Evolutionary conservation across 2,797 vertebrate species (phyloP), one percentile per base, ranked within the genome.

Genomic region (Eleutherodactylus coqui): DNA sequence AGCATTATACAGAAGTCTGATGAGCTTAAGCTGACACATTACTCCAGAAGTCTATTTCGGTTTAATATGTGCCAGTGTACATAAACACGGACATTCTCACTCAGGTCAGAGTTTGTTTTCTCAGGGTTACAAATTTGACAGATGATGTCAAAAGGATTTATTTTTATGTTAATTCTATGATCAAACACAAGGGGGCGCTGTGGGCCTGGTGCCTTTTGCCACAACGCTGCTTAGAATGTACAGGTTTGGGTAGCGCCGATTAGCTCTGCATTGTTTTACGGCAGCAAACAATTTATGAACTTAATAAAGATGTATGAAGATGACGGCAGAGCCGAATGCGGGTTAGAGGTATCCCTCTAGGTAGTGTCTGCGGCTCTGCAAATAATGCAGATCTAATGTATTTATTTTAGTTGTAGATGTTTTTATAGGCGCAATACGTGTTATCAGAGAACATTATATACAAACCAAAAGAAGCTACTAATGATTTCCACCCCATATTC

Each of bases 101-200:
- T 78, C 76, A 27, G 34, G 47, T n/a, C 51, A 78, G 3, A 78
- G 79, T 82, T 82, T 70, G 34, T 82, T 82, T 82, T 82, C 29
- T 49, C 62, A 70, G 32, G n/a, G 32, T 82, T 70, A 82, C 64
- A 82, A 2, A 34, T 53, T 32, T 83, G 64, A 70, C 79, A 70
- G 76, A 41, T n/a, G n/a, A 45, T 38, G 47, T 53, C 45, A 82
- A 64, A 38, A 16, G 62, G 79, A 69, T 49, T 67, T 70, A 11
- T 36, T 8, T n/a, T 70, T 41, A 6, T 2, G 45, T 53, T 29
- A 70, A 17, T 78, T 21, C 43, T 32, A 3, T 24, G n/a, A 45
- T 60, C 2, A 2, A 13, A 49, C 85, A 86, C 85, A 9, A 72
- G 85, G 62, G 73, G 85, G 79, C 19, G 80, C 85, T 83, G n/a